Conservation (phyloP, 2,888 invertebrate genomes). For the Ypsolopha sequella region DNA sequence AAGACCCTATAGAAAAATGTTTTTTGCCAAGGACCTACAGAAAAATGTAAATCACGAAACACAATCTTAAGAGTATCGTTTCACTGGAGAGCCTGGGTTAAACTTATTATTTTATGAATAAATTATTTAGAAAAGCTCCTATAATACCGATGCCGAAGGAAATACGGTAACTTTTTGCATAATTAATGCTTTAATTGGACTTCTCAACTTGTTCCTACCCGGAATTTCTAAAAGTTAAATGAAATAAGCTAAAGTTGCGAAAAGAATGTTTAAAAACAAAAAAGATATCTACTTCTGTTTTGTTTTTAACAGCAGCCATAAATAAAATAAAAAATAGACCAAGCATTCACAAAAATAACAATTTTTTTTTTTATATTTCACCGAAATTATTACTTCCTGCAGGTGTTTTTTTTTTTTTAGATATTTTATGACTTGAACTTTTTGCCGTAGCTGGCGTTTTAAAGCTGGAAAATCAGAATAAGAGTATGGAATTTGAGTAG, state of each 20-base stretch:
- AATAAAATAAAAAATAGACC: not conserved
- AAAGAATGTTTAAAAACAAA: not conserved
- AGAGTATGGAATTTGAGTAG: too few relatives aligned
- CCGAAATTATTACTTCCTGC: too few relatives aligned
- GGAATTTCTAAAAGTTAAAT: conserved; percentile 6
- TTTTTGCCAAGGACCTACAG: too few relatives aligned
- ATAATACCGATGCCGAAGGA: conserved; percentile 4
- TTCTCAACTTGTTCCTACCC: conserved; percentile 2
- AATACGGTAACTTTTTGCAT: conserved; percentile 11
- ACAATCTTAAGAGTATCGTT: not conserved
- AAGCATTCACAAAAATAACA: too few relatives aligned
- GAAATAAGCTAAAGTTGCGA: not conserved
- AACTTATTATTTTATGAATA: conserved; percentile 1
- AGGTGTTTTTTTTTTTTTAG: too few relatives aligned
- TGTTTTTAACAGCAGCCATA: not conserved
- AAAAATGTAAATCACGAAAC: not conserved
- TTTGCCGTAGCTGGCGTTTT: too few relatives aligned
- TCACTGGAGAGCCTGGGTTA: not conserved
- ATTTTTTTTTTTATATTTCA: too few relatives aligned
- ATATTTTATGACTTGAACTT: too few relatives aligned
- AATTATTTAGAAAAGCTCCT: not conserved
- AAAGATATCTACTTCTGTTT: not conserved
- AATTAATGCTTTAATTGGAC: conserved; percentile 13
- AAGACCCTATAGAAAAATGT: too few relatives aligned
- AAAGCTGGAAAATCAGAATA: too few relatives aligned